These are phyloP conservation scores for Mystacides longicornis DNA, from an alignment of 2,888 invertebrate species.

Conservation along the genomic window DNA sequence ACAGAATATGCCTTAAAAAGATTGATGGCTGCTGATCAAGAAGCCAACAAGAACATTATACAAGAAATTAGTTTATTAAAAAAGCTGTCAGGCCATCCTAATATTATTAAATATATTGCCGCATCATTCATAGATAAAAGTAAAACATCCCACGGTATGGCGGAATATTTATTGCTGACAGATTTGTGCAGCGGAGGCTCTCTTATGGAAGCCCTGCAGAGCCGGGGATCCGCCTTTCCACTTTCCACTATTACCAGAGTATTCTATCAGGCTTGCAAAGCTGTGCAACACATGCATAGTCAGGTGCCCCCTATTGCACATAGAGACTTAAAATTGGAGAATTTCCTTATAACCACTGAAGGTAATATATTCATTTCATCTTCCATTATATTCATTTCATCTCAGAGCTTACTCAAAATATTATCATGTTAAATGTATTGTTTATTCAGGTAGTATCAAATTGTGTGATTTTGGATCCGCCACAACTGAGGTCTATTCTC, in stretches of 20 bases:
- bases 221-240: slow-evolving; percentile 54
- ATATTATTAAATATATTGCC: slow-evolving; percentile 85
- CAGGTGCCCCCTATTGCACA: slow-evolving; percentile 89
- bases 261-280: slow-evolving; percentile 85
- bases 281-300: slow-evolving; percentile 90
- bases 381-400: not conserved
- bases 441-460: slow-evolving; percentile 59
- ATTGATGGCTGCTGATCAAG: slow-evolving; percentile 75
- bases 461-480: slow-evolving; percentile 98
- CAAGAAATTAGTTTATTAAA: slow-evolving; percentile 81
- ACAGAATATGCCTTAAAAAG: slow-evolving; percentile 91
- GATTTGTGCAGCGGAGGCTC: slow-evolving; percentile 87
- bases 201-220: slow-evolving; percentile 57
- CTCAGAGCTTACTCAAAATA: not conserved
- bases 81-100: slow-evolving; percentile 83
- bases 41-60: slow-evolving; percentile 68
- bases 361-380: slow-evolving; percentile 37
- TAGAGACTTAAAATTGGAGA: slow-evolving; percentile 94
- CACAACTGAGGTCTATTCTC: slow-evolving; percentile 71
- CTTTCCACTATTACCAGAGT: slow-evolving; percentile 68
- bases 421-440: not conserved
- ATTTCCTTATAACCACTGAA: slow-evolving; percentile 80
- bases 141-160: slow-evolving; percentile 71
- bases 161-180: slow-evolving; percentile 86
- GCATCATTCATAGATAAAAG: slow-evolving; percentile 74